These are phyloP conservation scores for Paramuricea clavata DNA, from an alignment of 92 coral and sea anemone species.

Conservation along the genomic window DNA sequence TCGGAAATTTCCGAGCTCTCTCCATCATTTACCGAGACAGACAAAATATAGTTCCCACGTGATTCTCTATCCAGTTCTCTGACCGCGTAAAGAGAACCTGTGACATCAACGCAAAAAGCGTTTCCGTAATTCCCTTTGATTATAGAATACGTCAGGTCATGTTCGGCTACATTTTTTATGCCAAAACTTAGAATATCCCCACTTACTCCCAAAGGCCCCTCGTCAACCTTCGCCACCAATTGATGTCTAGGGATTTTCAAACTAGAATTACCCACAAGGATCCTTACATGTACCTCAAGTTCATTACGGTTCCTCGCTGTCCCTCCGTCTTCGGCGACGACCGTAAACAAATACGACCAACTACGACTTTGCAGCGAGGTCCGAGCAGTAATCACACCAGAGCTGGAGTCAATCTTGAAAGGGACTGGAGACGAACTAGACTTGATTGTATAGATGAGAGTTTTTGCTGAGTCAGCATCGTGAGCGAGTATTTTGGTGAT, in stretches of 20 bases:
- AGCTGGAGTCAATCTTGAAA: conserved; percentile 67
- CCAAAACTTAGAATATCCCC: conserved; percentile 37
- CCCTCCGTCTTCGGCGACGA: conserved; percentile 86
- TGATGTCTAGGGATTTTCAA: neutral
- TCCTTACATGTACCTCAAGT: conserved; percentile 66
- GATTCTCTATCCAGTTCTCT: conserved; percentile 79
- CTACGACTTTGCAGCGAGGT: conserved; percentile 59
- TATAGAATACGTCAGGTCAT: conserved; percentile 75
- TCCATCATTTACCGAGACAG: conserved; percentile 69
- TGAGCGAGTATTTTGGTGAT: conserved; percentile 78
- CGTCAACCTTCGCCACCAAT: neutral
- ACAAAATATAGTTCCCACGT: conserved; percentile 63
- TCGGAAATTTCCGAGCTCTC: conserved; percentile 63
- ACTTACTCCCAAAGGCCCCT: conserved; percentile 21
- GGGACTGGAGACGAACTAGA: conserved; percentile 52
- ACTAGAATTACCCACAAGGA: conserved; percentile 68
- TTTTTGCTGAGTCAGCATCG: conserved; percentile 75
- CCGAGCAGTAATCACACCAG: conserved; percentile 77
- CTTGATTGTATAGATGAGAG: conserved; percentile 67
- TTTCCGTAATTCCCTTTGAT: conserved; percentile 72
- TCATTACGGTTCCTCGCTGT: conserved; percentile 25
- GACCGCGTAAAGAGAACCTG: conserved; percentile 71
- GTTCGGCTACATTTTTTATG: conserved; percentile 44
- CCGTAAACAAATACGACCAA: conserved; percentile 72
- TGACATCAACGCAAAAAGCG: conserved; percentile 85